Conservation (phyloP, 2,888 invertebrate genomes). For the Malthinus seriepunctatus region DNA sequence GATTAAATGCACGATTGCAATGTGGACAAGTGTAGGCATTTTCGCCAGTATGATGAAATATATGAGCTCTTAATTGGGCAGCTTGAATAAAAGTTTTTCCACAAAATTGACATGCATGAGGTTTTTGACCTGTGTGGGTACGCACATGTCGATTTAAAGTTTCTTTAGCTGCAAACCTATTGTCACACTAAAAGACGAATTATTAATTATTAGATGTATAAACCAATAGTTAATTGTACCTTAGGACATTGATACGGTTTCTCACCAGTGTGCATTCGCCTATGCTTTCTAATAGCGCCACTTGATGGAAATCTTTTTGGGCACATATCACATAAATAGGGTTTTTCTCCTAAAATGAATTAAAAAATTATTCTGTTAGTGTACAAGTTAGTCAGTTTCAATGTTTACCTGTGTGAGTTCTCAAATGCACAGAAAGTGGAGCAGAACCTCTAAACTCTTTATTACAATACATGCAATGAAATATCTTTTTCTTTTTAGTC, state of each 20-base stretch:
- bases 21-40: slow-evolving; percentile 67
- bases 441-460: slow-evolving; percentile 68
- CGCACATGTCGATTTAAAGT: slow-evolving; percentile 59
- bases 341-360: slow-evolving; percentile 52
- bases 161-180: slow-evolving; percentile 80
- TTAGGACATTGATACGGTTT: slow-evolving; percentile 66
- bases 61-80: slow-evolving; percentile 76
- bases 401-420: slow-evolving; percentile 67
- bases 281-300: slow-evolving; percentile 77
- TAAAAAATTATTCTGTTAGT: background rate
- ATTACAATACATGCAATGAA: slow-evolving; percentile 65
- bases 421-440: slow-evolving; percentile 64
- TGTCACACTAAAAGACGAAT: slow-evolving; percentile 68
- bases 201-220: background rate
- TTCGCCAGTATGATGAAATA: slow-evolving; percentile 75
- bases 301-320: slow-evolving; percentile 73
- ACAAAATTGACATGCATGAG: slow-evolving; percentile 68
- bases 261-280: slow-evolving; percentile 59
- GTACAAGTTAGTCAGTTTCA: background rate
- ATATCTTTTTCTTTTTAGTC: slow-evolving; percentile 59
- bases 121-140: slow-evolving; percentile 62
- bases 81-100: slow-evolving; percentile 81
- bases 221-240: slow-evolving; percentile 31
- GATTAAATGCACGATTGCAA: slow-evolving; percentile 57
- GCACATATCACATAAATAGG: slow-evolving; percentile 74